Evolutionary conservation across 2,888 invertebrate species (phyloP), one percentile per base, ranked within the genome.

Genomic region (Agelastica alni): DNA sequence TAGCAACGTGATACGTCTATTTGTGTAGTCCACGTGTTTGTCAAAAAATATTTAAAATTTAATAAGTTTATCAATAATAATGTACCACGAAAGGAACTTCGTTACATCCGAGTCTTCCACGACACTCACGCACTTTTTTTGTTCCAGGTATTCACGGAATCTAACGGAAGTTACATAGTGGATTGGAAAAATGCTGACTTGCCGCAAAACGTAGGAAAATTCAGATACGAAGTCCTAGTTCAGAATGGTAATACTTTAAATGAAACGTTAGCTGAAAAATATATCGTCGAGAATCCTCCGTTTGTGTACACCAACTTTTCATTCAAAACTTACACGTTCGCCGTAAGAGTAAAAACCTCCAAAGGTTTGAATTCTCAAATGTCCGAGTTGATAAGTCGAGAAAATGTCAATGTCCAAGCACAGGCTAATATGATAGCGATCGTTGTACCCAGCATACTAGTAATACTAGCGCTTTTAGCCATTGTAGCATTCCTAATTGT

Each of bases 221-320:
- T 77, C 64, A 74, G 80, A 55, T 91, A 86, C 70, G 85, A 88
- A 73, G 78, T 91, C 9, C 76, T 88, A 54, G 80, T 91, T 0
- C 83, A 83, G 1, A 80, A 82, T 64, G 81, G 81, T 6, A 71
- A 76, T 14, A 77, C 77, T 12, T 62, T 80, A 43, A 81, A 79
- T 53, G 75, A 82, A 68, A 78, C 80, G 2, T 77, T 80, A 0
- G 77, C 80, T 47, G 74, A 81, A 26, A 70, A 75, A 10, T 81
- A 81, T 36, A 72, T 75, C 1, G 73, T 76, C 2, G 77, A 81
- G 1, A 79, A 81, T 13, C 79, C 87, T 2, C 83, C 88, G 0
- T 81, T 82, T 67, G 75, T 79, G 7, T 80, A 80, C 42, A 78
- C 79, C 0, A 78, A 79, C 63, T 79, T 80, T 0, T 79, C 83